Conservation (phyloP, 64 coral and sea anemone species). For the Actinia equina region DNA sequence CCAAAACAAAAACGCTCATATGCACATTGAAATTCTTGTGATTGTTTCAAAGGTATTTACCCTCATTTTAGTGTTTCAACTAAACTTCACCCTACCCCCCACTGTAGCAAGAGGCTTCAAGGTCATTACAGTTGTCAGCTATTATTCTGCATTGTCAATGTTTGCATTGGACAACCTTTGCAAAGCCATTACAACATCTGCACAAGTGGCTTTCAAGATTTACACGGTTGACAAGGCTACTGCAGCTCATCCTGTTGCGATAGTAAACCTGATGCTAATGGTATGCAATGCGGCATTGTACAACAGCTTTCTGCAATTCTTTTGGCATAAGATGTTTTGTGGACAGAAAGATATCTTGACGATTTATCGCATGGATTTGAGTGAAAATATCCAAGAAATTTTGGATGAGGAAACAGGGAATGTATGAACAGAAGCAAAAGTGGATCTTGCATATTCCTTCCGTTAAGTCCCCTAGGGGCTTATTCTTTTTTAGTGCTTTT, state of each 20-base stretch:
- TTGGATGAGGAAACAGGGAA: too few relatives aligned
- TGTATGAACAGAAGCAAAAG: too few relatives aligned
- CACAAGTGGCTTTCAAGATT: constrained; percentile 49
- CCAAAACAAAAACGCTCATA: constrained; percentile 1
- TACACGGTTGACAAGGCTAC: constrained; percentile 11
- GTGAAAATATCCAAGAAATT: neutral
- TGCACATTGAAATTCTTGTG: constrained; percentile 1
- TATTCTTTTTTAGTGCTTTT: too few relatives aligned
- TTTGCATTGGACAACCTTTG: constrained; percentile 45
- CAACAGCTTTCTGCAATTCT: constrained; percentile 35
- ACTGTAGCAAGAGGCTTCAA: neutral
- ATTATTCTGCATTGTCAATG: constrained; percentile 33
- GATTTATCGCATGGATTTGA: neutral
- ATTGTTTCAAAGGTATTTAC: constrained; percentile 47
- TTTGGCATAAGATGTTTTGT: constrained; percentile 70
- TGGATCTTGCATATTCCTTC: too few relatives aligned
- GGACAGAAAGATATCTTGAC: constrained; percentile 49
- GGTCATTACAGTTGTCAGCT: neutral
- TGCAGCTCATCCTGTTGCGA: neutral
- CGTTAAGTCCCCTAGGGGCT: too few relatives aligned
- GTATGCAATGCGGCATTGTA: constrained; percentile 33
- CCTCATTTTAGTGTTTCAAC: constrained; percentile 32
- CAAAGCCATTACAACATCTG: constrained; percentile 32
- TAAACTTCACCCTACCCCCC: constrained; percentile 56
- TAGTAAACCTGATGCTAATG: constrained; percentile 46